Conservation (phyloP, 2,797 vertebrate genomes). For the Argya squamiceps region DNA sequence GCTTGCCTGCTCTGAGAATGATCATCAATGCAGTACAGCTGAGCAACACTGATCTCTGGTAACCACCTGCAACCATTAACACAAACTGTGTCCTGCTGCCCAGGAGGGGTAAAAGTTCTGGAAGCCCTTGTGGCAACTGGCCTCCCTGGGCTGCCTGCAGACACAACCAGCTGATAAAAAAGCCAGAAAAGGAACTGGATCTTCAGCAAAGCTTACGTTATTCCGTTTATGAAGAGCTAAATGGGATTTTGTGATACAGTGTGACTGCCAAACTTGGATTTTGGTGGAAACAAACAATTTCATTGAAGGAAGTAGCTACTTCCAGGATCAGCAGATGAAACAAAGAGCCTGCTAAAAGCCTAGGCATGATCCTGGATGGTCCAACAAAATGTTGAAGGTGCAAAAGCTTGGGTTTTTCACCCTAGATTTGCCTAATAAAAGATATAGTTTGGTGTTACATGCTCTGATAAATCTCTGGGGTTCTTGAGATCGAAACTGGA, state of each 20-base stretch:
- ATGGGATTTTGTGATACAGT: not conserved
- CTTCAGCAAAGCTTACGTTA: not conserved
- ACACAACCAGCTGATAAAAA: not conserved
- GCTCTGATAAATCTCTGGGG: not conserved
- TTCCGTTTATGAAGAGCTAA: not conserved
- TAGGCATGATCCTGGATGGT: not conserved
- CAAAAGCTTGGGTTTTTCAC: not conserved
- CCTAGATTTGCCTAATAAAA: not conserved
- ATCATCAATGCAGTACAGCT: not conserved
- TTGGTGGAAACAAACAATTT: not conserved
- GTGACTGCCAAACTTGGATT: not conserved
- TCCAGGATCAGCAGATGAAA: not conserved
- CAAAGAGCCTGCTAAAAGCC: not conserved
- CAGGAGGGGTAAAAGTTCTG: not conserved
- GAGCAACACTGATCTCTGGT: not conserved
- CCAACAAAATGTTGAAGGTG: not conserved
- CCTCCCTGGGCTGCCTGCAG: not conserved
- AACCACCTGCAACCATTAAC: slow-evolving; percentile 1
- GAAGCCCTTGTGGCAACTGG: not conserved
- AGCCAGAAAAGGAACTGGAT: not conserved
- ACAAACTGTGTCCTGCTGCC: not conserved
- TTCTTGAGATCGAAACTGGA: not conserved
- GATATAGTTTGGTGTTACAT: not conserved
- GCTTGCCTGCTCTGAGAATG: not conserved
- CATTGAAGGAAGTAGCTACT: not conserved